A percentile compares a stretch with the other conserved stretches of the same genome.
Conservation (phyloP, 2,797 vertebrate species). For the Neoniphon sammara region DNA sequence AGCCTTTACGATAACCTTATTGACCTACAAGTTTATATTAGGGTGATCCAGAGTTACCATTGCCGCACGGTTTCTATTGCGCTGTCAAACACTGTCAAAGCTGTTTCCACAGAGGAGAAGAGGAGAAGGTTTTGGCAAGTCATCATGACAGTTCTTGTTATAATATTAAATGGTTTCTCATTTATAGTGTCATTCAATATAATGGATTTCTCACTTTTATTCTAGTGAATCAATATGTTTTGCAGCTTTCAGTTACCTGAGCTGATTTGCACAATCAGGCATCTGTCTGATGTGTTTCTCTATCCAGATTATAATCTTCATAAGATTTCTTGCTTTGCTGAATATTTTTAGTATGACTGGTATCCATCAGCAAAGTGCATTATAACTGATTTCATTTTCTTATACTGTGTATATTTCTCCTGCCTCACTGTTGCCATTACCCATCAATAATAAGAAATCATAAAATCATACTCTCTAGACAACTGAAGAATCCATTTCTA, state of each 20-base stretch:
- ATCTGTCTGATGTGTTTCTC: background rate
- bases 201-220: no score
- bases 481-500: background rate
- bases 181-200: no score
- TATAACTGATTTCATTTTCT: constrained; percentile 43
- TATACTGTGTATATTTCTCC: no score
- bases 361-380: constrained; percentile 27
- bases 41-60: background rate
- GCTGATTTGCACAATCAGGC: no score
- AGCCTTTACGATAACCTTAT: constrained; percentile 22
- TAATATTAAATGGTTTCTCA: constrained; percentile 1
- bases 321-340: background rate
- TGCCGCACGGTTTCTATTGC: background rate
- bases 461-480: background rate
- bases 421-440: no score
- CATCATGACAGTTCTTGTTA: background rate
- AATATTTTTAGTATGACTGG: background rate
- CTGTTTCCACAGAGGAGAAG: background rate
- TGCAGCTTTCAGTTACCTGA: no score
- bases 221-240: no score
- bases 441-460: no score
- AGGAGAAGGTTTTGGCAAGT: constrained; percentile 14
- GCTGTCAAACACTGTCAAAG: constrained; percentile 15
- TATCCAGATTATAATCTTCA: background rate
- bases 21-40: constrained; percentile 35